Percentiles rank a stretch among this genome's conserved stretches.
Conservation (phyloP, 2,888 invertebrate species). For the Phrixothrix hirtus region DNA sequence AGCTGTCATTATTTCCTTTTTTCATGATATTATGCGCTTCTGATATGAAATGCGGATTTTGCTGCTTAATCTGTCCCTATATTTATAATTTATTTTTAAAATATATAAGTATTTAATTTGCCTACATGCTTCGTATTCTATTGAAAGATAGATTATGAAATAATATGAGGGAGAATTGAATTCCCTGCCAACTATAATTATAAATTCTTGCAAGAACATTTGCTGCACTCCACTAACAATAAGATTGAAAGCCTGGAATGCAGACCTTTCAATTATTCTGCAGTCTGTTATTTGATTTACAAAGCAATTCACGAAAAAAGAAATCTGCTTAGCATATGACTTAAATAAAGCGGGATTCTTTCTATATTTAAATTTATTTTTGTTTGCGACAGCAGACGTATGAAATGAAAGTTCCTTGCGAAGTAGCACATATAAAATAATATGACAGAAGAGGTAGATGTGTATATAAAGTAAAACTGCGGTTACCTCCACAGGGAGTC, state of each 20-base stretch:
- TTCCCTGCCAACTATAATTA: conserved; percentile 32
- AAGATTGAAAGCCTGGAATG: conserved; percentile 26
- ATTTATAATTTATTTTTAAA: no score
- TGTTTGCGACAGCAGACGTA: neutral
- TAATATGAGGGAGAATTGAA: no score
- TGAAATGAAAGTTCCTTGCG: neutral
- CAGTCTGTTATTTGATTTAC: conserved; percentile 48
- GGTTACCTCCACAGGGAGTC: conserved; percentile 16
- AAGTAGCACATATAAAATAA: neutral
- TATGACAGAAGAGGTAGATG: conserved; percentile 10
- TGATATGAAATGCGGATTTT: no score
- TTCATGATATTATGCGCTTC: no score
- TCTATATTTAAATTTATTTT: conserved; percentile 4
- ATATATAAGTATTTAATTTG: no score
- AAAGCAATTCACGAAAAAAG: conserved; percentile 40
- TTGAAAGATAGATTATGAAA: no score
- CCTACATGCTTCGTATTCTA: no score
- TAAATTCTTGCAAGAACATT: conserved; percentile 39
- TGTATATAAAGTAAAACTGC: conserved; percentile 20
- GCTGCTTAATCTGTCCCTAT: no score
- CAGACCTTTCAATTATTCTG: conserved; percentile 46
- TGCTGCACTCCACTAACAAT: conserved; percentile 12
- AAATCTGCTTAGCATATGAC: conserved; percentile 39
- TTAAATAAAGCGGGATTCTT: conserved; percentile 8
- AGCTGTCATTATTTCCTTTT: no score